Base-by-base conservation (phyloP, 2,888 invertebrate genomes). In the Cephalotes varians region DNA sequence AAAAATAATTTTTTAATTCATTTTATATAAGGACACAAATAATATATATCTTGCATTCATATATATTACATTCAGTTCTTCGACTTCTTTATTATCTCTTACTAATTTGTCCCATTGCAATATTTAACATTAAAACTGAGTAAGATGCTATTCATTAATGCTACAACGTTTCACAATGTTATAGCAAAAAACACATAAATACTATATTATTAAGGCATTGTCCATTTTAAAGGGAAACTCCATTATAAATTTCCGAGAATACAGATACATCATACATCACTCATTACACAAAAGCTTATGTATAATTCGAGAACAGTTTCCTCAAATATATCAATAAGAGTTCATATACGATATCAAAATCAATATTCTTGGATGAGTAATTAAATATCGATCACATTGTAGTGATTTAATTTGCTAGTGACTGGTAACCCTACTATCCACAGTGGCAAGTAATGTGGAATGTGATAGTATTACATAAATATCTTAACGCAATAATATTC, bases 401-500 rank as follows among this genome's bases (percentile, higher is more conserved):
- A 85, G 72, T 81, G 44, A 83, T 76, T 87, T 82, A 81, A 86
- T 81, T 85, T 81, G 73, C 87, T 90, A 91, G 79, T 85, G 85
- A 87, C 85, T 85, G 85, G 82, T 85, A 87, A 87, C 74, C 81
- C 86, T 83, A 88, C 87, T 79, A 81, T 88, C 82, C 85, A 86
- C 74, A 86, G 88, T 90, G 88, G 86, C 90, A 89, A 88, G 88
- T 91, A 90, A 12, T 87, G 91, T 91, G 92, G 92, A 92, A 92
- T 92, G 92, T 91, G 92, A 91, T 85, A 90, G 86, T 91, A 86
- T 90, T 90, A 89, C 88, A 90, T 90, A 91, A 90, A 91, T 88
- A 91, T 82, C 76, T 65, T 65, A 85, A 84, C 74, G 65, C 21
- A 12, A 64, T 64, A 71, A 71, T 85, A 62, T 37, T 40, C 18